Evolutionary conservation across 2,113 vertebrate species (phyloP).

Genomic region (Barnardius zonarius): DNA sequence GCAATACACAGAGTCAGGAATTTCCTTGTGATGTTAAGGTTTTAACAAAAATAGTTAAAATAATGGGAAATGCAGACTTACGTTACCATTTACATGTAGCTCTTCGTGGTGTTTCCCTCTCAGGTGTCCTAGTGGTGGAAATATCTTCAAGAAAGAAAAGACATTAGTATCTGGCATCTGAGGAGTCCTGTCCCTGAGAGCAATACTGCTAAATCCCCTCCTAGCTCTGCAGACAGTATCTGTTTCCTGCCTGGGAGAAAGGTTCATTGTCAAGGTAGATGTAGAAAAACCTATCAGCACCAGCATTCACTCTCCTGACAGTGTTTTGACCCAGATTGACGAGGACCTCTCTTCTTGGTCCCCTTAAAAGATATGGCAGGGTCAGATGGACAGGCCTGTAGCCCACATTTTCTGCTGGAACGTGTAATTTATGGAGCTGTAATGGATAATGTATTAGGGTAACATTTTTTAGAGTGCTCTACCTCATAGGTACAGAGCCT

Average conservation of each 20-base stretch:
- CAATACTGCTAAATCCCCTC: neutral
- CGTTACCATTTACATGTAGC: neutral
- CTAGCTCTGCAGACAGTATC: neutral
- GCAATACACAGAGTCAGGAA: neutral
- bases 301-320: neutral
- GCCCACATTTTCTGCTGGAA: neutral
- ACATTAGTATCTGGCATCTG: neutral
- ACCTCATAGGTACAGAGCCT: neutral
- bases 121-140: neutral
- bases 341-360: neutral
- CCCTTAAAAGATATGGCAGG: neutral
- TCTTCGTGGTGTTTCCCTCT: neutral
- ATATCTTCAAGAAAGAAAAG: neutral
- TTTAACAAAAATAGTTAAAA: neutral
- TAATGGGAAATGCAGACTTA: neutral
- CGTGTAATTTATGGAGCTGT: neutral
- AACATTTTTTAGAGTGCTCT: neutral
- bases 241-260: neutral
- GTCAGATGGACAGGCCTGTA: neutral
- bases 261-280: neutral
- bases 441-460: neutral
- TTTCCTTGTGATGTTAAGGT: neutral
- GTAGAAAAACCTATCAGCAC: neutral
- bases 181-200: neutral
- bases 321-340: neutral